Evolutionary conservation across 2,797 vertebrate species (phyloP).

Genomic region (Acrossocheilus fasciatus): DNA sequence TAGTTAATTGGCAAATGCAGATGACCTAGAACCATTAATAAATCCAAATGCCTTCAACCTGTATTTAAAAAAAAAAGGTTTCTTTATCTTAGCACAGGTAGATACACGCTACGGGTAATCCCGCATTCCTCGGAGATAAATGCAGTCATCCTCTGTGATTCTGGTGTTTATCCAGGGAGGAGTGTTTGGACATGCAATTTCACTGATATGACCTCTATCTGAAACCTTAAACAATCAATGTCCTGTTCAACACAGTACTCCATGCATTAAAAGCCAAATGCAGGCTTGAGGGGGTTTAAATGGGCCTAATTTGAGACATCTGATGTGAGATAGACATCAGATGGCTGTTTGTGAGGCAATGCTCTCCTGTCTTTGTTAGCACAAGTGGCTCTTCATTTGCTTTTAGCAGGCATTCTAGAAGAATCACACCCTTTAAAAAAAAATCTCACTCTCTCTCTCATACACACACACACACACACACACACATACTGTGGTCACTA

Average conservation of each 20-base stretch:
- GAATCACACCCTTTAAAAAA: slow-evolving; percentile 67
- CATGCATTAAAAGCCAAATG: not conserved
- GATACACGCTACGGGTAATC: slow-evolving; percentile 14
- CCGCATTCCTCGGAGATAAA: slow-evolving; percentile 29
- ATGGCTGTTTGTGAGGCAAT: slow-evolving; percentile 66
- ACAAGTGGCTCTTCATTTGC: slow-evolving; percentile 80
- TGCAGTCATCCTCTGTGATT: slow-evolving; percentile 27
- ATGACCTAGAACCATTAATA: not conserved
- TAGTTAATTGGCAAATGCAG: not conserved
- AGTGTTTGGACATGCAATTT: slow-evolving; percentile 46
- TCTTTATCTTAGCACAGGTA: slow-evolving; percentile 35
- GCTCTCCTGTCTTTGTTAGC: slow-evolving; percentile 73
- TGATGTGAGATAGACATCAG: slow-evolving; percentile 58
- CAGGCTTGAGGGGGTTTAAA: slow-evolving; percentile 28
- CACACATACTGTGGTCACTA: slow-evolving; percentile 14
- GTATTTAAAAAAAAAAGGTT: not conserved
- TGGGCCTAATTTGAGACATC: slow-evolving; percentile 49
- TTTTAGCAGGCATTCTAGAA: slow-evolving; percentile 73
- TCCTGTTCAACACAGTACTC: slow-evolving; percentile 4
- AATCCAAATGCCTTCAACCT: not conserved
- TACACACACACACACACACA: slow-evolving; percentile 18
- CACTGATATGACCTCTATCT: slow-evolving; percentile 17
- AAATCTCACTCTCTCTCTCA: slow-evolving; percentile 54
- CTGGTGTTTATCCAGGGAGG: slow-evolving; percentile 44
- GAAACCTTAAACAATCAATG: slow-evolving; percentile 43